Evolutionary conservation across 2,797 vertebrate genomes (phyloP), one percentile per base, ranked within the genome.

Genomic region (Erithacus rubecula): DNA sequence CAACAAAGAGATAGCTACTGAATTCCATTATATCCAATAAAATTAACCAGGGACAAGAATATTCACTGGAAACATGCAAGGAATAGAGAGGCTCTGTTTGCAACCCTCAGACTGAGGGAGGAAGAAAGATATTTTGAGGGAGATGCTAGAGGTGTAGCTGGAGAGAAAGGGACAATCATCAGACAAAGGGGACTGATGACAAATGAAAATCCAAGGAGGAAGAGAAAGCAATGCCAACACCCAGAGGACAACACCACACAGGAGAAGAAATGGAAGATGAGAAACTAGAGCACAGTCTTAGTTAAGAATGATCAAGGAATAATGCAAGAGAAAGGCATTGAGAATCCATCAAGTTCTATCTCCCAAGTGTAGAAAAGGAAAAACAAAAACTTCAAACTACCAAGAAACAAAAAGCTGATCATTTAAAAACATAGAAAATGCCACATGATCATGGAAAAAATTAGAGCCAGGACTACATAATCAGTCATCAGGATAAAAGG

Each of bases 271-370:
- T 1, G 1, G 56, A 36, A 93, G 39, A 39, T 18, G 5, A 51
- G 70, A 72, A 83, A 5, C 8, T 17, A 55, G 36, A 74, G 51
- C 5, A 32, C 4, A 23, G 22, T 24, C 18, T 71, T 44, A 56
- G 39, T 6, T 36, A 44, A 77, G 47, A 26, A 76, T 12, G 6
- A 70, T 22, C 17, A 34, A 62, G 21, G 15, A 77, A 87, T 29
- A 63, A 23, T 2, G 34, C 0, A 1, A 88, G 11, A 46, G 21
- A 75, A 64, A 55, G 49, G 32, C 19, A 34, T 0, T 44, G 14
- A 91, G 37, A 72, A 52, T 3, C 4, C 17, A 29, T 23, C 20
- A 4, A 3, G 11, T 78, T 90, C 16, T 12, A 75, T 30, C 65
- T 70, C 9, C 18, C 34, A 78, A 80, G 14, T 9, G 10, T 3